These are phyloP conservation scores for Drosophila baimaii DNA, from an alignment of 1,140 invertebrate genomes.

Conservation along the genomic window DNA sequence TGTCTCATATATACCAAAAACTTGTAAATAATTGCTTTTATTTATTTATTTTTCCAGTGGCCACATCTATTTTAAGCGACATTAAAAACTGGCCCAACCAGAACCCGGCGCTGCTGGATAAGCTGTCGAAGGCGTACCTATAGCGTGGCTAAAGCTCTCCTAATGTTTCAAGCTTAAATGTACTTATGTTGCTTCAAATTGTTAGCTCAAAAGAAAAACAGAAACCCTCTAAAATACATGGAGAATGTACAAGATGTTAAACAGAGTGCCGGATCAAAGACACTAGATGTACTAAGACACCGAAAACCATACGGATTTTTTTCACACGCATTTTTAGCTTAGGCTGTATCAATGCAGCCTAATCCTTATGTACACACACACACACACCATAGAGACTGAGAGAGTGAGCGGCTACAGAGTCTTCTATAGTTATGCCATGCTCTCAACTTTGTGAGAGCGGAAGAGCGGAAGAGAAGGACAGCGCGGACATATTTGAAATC, in stretches of 20 bases:
- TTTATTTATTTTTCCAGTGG: conserved; percentile 42
- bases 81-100: conserved; percentile 54
- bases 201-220: conserved; percentile 59
- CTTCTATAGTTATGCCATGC: too few relatives aligned
- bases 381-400: too few relatives aligned
- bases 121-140: conserved; percentile 49
- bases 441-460: too few relatives aligned
- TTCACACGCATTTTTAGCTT: too few relatives aligned
- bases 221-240: conserved; percentile 24
- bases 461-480: too few relatives aligned
- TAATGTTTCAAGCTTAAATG: conserved; percentile 34
- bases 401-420: too few relatives aligned
- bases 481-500: too few relatives aligned
- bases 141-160: conserved; percentile 17
- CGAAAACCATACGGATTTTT: too few relatives aligned
- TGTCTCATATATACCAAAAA: too few relatives aligned
- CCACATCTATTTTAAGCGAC: conserved; percentile 50
- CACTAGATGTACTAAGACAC: too few relatives aligned
- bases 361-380: too few relatives aligned
- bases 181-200: conserved; percentile 54
- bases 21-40: not conserved
- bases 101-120: conserved; percentile 42
- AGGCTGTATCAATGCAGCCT: too few relatives aligned
- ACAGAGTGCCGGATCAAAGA: not conserved
- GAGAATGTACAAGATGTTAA: conserved; percentile 27